Percentiles rank a stretch among this genome's conserved stretches.
phyloP scores from a whole-genome alignment of 2,888 invertebrate species.

The Ectemnius continuus region DNA sequence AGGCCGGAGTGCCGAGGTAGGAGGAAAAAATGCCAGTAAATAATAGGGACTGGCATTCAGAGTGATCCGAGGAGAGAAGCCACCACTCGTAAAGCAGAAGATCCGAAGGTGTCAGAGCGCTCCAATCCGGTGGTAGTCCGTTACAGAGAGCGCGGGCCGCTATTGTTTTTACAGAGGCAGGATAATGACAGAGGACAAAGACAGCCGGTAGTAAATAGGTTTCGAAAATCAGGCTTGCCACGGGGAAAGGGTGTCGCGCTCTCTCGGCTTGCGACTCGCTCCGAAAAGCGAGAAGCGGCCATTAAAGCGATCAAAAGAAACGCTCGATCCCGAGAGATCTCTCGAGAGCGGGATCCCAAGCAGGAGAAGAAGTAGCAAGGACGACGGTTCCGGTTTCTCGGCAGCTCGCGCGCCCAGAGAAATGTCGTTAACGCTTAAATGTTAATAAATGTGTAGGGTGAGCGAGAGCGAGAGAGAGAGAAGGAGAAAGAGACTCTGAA shows the following conservation, averaged over 20 bases:
- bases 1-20: not conserved
- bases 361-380: slow-evolving; percentile 19
- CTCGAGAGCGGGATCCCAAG: not conserved
- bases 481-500: too few species aligned
- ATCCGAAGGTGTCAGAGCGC: too few species aligned
- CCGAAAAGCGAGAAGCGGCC: not conserved
- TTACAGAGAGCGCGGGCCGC: too few species aligned
- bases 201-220: not conserved
- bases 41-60: too few species aligned
- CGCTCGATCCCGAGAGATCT: slow-evolving; percentile 12
- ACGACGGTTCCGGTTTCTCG: slow-evolving; percentile 59
- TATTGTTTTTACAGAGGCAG: too few species aligned
- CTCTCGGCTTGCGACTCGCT: not conserved
- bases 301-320: slow-evolving; percentile 25
- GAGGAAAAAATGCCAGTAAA: too few species aligned
- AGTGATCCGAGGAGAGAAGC: too few species aligned
- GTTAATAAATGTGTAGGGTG: slow-evolving; percentile 75
- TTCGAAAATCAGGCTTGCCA: slow-evolving; percentile 2
- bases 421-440: slow-evolving; percentile 77
- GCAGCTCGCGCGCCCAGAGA: slow-evolving; percentile 58
- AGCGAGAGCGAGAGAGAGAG: slow-evolving; percentile 25
- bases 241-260: slow-evolving; percentile 1
- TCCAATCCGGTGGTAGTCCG: too few species aligned
- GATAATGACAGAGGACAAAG: not conserved
- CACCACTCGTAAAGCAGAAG: too few species aligned